Evolutionary conservation across 2,797 vertebrate genomes (phyloP), one percentile per base, ranked within the genome.

Genomic region (Danionella dracula): DNA sequence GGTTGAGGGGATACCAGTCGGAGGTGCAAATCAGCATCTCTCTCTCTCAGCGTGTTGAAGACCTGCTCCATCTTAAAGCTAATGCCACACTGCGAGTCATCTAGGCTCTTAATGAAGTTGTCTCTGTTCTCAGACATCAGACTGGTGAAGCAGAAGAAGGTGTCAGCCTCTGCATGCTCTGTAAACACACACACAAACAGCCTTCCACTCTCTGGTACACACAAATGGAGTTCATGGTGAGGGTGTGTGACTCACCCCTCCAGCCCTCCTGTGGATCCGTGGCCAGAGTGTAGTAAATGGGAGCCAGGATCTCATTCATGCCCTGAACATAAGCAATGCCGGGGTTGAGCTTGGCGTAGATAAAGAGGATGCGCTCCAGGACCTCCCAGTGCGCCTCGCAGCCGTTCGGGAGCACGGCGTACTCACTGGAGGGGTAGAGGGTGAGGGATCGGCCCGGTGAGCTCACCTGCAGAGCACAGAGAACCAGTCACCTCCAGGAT

Each of bases 41-140:
- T 96, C 34, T 96, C 93, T 75, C 95, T 96, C 61, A 99, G 84
- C 68, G 93, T 95, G 37, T 93, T 92, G 78, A 95, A 99, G 21
- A 99, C 95, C 4, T 92, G 95, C 81, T 99, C 95, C 96, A 99
- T 99, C 83, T 95, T 98, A 82, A 91, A 97, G 6, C 93, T 97
- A 81, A 99, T 99, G 59, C 96, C 96, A 12, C 95, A 98, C 85
- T 98, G 97, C 0, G 96, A 98, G 82, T 98, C 95, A 15, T 99
- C 96, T 49, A 99, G 85, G 71, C 95, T 99, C 81, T 99, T 99
- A 79, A 99, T 98, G 87, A 99, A 99, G 83, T 97, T 99, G 83
- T 99, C 97, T 46, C 95, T 86, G 87, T 99, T 99, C 85, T 99
- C 97, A 0, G 97, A 92, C 97, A 99, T 99, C 74, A 99, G 90